Evolutionary conservation across 1,140 invertebrate genomes (phyloP).

Genomic region (Chironomus striatipennis): DNA sequence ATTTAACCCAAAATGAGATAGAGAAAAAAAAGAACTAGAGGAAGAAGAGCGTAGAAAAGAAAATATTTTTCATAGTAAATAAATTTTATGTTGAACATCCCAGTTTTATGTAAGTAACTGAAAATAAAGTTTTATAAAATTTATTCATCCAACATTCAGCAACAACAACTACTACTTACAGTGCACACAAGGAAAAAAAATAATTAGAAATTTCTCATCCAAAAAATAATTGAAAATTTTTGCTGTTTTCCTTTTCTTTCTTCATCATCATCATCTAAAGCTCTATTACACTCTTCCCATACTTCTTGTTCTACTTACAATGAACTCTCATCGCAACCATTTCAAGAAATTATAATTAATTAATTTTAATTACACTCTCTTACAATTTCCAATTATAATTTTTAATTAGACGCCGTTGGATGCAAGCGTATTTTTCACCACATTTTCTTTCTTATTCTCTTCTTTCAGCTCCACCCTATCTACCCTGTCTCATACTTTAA

Average conservation of each 20-base stretch:
- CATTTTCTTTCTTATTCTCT: not conserved
- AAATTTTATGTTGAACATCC: constrained; percentile 2
- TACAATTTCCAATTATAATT: constrained; percentile 19
- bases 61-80: not conserved
- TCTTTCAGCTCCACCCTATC: not conserved
- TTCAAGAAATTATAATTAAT: constrained; percentile 19
- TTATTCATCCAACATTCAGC: not conserved
- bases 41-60: no score
- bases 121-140: not conserved
- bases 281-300: constrained; percentile 12
- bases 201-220: constrained; percentile 17
- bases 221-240: constrained; percentile 15
- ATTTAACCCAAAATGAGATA: no score
- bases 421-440: constrained; percentile 16
- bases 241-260: not conserved
- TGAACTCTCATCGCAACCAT: constrained; percentile 11
- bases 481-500: no score
- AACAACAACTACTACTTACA: not conserved
- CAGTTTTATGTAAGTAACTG: not conserved
- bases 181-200: constrained; percentile 6
- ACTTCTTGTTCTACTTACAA: not conserved
- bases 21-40: no score
- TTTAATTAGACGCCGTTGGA: constrained; percentile 20
- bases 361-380: constrained; percentile 24
- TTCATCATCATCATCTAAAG: constrained; percentile 3